Conservation (phyloP, 2,888 invertebrate species). For the Stenchaetothrips biformis region DNA sequence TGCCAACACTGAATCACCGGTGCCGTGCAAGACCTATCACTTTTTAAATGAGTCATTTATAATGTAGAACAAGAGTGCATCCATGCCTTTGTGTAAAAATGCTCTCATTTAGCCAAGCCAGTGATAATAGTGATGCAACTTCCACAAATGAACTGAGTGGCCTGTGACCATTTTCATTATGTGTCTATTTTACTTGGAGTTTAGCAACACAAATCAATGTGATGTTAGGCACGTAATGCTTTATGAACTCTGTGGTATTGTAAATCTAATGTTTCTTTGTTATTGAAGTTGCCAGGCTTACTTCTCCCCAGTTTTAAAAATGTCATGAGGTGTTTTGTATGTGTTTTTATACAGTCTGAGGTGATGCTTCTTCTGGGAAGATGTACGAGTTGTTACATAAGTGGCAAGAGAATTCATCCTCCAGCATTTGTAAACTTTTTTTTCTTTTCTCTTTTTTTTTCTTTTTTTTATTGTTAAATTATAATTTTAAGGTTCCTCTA, state of each 20-base stretch:
- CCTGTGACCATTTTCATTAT: neutral
- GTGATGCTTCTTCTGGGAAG: neutral
- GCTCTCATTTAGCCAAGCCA: neutral
- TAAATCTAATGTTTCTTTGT: constrained; percentile 11
- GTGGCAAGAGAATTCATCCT: neutral
- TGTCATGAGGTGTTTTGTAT: neutral
- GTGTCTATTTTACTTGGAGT: constrained; percentile 9
- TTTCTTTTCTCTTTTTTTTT: too few relatives aligned
- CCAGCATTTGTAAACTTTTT: neutral
- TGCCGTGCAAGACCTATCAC: neutral
- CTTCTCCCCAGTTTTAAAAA: neutral
- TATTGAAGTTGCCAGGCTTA: neutral
- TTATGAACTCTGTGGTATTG: constrained; percentile 2
- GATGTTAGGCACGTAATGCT: constrained; percentile 21
- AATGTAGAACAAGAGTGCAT: neutral
- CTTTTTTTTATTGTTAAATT: neutral
- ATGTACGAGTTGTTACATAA: neutral
- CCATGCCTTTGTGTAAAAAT: neutral
- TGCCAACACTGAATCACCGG: neutral
- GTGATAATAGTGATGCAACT: constrained; percentile 18
- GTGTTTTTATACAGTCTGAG: constrained; percentile 16
- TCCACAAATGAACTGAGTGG: constrained; percentile 6
- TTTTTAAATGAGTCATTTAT: neutral
- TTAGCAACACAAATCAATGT: constrained; percentile 13
- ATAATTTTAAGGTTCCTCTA: constrained; percentile 7